Evolutionary conservation across 2,888 invertebrate species (phyloP).

Genomic region (Erebia epiphron): DNA sequence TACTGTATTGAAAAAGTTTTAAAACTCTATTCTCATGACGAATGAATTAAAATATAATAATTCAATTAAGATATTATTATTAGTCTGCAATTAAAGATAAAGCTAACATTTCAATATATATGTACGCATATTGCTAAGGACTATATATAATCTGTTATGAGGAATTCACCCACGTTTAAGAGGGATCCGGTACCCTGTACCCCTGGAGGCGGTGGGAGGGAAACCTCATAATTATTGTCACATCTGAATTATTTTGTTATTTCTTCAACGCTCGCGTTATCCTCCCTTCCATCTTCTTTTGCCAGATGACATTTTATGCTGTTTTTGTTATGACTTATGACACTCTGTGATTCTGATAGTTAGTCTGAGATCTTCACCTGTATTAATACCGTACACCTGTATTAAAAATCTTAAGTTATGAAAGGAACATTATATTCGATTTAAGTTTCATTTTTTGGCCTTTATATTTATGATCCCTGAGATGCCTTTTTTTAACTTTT

Average conservation of each 20-base stretch:
- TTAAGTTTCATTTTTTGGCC: too few relatives aligned
- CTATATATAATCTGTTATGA: slow-evolving; percentile 43
- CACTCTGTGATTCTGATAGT: neutral
- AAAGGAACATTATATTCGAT: too few relatives aligned
- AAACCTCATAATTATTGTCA: slow-evolving; percentile 76
- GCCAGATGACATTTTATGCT: slow-evolving; percentile 24
- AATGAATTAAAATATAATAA: too few relatives aligned
- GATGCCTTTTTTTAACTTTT: too few relatives aligned
- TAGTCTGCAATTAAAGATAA: neutral
- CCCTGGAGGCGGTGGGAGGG: slow-evolving; percentile 54
- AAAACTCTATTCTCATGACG: too few relatives aligned
- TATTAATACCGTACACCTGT: too few relatives aligned
- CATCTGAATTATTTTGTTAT: slow-evolving; percentile 78
- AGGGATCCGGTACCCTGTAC: slow-evolving; percentile 52
- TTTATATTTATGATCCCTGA: too few relatives aligned
- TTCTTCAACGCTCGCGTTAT: slow-evolving; percentile 46
- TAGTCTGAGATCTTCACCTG: neutral
- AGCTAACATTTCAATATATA: slow-evolving; percentile 13
- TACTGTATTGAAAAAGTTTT: too few relatives aligned
- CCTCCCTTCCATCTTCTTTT: slow-evolving; percentile 47
- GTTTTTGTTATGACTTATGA: slow-evolving; percentile 1
- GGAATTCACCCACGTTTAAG: slow-evolving; percentile 53
- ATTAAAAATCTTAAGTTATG: too few relatives aligned
- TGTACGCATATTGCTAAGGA: slow-evolving; percentile 21
- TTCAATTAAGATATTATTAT: neutral